Percentiles rank a stretch among this genome's conserved stretches.
Conservation (phyloP, 2,797 vertebrate species). For the Parauchenoglanis ngamensis region DNA sequence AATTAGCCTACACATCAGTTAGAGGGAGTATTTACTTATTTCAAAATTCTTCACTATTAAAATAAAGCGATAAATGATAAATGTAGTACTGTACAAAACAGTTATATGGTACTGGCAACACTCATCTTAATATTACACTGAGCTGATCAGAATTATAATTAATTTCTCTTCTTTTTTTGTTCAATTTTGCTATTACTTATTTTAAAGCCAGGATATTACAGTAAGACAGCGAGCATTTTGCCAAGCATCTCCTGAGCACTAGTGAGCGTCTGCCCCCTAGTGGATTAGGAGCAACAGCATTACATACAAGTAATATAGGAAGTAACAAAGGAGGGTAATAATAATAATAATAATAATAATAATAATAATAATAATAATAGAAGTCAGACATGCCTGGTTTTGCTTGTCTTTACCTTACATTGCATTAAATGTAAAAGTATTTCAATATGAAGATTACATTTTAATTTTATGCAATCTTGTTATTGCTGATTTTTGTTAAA, state of each 20-base stretch:
- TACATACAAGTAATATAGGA: too few species aligned
- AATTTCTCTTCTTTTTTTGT: neutral
- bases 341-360: conserved; percentile 5
- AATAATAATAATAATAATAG: conserved; percentile 2
- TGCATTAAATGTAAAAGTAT: neutral
- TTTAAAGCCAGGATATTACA: neutral
- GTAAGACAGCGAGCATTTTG: neutral
- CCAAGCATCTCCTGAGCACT: neutral
- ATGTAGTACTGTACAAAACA: neutral
- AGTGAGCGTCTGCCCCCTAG: conserved; percentile 44
- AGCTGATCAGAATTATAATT: neutral
- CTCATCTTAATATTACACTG: neutral
- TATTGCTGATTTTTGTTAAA: neutral
- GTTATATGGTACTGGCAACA: neutral
- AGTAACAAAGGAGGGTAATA: neutral
- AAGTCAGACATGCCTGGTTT: neutral
- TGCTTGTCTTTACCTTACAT: neutral
- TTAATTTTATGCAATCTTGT: neutral
- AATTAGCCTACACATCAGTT: neutral
- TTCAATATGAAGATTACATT: neutral
- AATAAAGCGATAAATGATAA: neutral
- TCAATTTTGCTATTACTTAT: neutral
- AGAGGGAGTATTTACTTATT: neutral
- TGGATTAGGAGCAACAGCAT: conserved; percentile 27
- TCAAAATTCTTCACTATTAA: neutral